phyloP scores from a whole-genome alignment of 2,888 invertebrate genomes.

The Spilarctia lutea region DNA sequence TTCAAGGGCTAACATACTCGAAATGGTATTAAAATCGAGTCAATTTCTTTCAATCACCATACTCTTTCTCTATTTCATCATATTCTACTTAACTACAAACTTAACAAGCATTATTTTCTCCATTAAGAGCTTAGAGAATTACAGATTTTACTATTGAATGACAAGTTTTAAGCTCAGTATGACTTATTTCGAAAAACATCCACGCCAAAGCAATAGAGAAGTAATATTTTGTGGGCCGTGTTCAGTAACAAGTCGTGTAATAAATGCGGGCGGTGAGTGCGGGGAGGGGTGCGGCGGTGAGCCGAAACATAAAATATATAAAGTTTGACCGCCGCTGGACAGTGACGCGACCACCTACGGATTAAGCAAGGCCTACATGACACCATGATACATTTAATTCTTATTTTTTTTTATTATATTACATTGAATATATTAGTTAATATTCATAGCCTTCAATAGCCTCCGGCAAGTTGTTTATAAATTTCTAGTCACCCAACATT shows the following conservation, averaged over 20 bases:
- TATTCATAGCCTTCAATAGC: too few relatives aligned
- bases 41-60: background rate
- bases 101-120: too few relatives aligned
- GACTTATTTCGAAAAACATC: conserved; percentile 2
- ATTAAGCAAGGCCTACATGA: conserved; percentile 63
- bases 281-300: conserved; percentile 59
- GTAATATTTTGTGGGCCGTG: conserved; percentile 32
- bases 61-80: too few relatives aligned
- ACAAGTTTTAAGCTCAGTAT: background rate
- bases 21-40: background rate
- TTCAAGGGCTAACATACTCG: background rate
- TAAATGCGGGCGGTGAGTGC: conserved; percentile 68
- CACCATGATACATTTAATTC: background rate
- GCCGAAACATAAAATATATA: conserved; percentile 82
- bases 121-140: background rate
- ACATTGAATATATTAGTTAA: background rate
- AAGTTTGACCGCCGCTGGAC: conserved; percentile 80
- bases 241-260: conserved; percentile 65
- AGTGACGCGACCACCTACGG: conserved; percentile 73
- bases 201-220: conserved; percentile 17
- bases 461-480: too few relatives aligned
- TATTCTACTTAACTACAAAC: too few relatives aligned
- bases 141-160: background rate
- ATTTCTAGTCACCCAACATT: background rate
- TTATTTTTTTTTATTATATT: background rate